Percentiles rank a stretch among this genome's conserved stretches.
These are phyloP conservation scores for Abrostola tripartita DNA, from an alignment of 2,888 invertebrate genomes.

Conservation along the genomic window DNA sequence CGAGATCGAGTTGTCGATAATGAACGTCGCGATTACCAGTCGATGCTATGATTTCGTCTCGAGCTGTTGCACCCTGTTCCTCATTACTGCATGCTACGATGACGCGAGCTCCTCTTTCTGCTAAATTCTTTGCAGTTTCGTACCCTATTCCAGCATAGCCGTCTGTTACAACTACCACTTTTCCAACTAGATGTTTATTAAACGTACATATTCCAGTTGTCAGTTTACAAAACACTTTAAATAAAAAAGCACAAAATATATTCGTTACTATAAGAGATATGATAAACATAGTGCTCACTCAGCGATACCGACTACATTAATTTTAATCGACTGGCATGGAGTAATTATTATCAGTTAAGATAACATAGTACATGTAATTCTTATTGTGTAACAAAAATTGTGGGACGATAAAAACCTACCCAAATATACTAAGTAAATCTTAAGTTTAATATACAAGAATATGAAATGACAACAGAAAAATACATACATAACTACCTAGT, in stretches of 20 bases:
- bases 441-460: too few species aligned
- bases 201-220: slow-evolving; percentile 69
- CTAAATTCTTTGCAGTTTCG: slow-evolving; percentile 92
- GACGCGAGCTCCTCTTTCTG: slow-evolving; percentile 92
- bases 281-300: slow-evolving; percentile 54
- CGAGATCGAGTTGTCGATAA: slow-evolving; percentile 82
- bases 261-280: slow-evolving; percentile 51
- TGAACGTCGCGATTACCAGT: slow-evolving; percentile 73
- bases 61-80: slow-evolving; percentile 89
- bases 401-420: too few species aligned
- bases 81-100: slow-evolving; percentile 94
- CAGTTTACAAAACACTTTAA: slow-evolving; percentile 62
- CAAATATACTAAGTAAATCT: too few species aligned
- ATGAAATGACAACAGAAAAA: too few species aligned
- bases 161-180: slow-evolving; percentile 95
- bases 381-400: not conserved
- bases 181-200: slow-evolving; percentile 90
- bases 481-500: too few species aligned
- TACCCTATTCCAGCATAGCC: slow-evolving; percentile 94
- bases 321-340: slow-evolving; percentile 5
- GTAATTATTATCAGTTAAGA: slow-evolving; percentile 24
- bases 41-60: slow-evolving; percentile 63
- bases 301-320: slow-evolving; percentile 29
- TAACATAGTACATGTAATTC: slow-evolving; percentile 19
- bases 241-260: slow-evolving; percentile 40